Base-by-base conservation (phyloP, 1,140 invertebrate genomes). In the Octopus bimaculoides region DNA sequence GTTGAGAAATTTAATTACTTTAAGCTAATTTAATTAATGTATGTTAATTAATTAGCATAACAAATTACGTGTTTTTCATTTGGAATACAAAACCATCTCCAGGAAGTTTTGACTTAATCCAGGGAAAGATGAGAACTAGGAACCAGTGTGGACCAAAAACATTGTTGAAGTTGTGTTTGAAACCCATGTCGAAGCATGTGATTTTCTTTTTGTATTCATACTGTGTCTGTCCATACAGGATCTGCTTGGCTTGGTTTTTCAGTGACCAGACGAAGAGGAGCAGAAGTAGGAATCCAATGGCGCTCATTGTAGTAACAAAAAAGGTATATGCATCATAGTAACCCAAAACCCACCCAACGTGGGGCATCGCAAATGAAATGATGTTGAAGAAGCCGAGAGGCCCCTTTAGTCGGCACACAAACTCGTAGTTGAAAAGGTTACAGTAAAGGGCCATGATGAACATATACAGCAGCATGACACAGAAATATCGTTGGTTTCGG, bases 401-500 rank as follows among this genome's bases (percentile, higher is more conserved):
- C 26, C 84, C 84, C 81, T 85, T 86, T 3, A 85, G 80, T 20
- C 81, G 77, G 17, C 83, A 75, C 9, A 86, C 81, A 80, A 86
- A 86, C 14, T 82, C 73, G 12, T 84, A 78, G 74, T 88, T 88
- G 77, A 84, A 84, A 61, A 85, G 82, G 78, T 86, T 88, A 73
- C 83, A 85, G 78, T 85, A 88, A 17, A 86, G 10, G 5, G 82
- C 86, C 10, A 81, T 86, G 26, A 87, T 52, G 2, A 81, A 75
- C 52, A 98, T 91, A 88, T 97, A 94, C 9, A 95, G 88, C 14
- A 96, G 90, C 88, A 97, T 95, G 85, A 94, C 93, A 7, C 96
- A 89, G 87, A 97, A 98, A 88, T 96, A 98, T 85, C 96, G 92
- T 83, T 95, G 94, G 90, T 98, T 98, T 77, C 92, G 92, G 87